These are phyloP conservation scores for Palaemon carinicauda DNA, from an alignment of 1,140 invertebrate species.

Conservation along the genomic window DNA sequence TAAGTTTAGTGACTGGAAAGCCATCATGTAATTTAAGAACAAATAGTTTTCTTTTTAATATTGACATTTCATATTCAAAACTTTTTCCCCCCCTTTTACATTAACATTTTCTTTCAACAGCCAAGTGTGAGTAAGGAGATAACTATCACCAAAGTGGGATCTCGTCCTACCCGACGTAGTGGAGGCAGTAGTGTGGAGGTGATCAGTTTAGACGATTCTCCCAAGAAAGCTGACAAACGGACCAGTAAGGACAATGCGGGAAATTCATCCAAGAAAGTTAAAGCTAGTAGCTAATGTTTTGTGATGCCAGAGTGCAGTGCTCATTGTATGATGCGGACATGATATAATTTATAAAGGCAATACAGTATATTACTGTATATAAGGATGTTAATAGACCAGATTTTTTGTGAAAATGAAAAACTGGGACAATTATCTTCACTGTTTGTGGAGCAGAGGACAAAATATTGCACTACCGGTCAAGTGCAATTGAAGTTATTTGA, in stretches of 20 bases:
- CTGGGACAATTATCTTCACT: not conserved
- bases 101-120: not conserved
- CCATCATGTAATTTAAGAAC: too few species aligned
- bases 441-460: not conserved
- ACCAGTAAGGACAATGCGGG: conserved; percentile 33
- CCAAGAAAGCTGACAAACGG: conserved; percentile 48
- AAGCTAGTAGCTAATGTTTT: conserved; percentile 49
- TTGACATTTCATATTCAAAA: too few species aligned
- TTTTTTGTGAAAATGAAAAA: not conserved
- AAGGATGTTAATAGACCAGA: too few species aligned
- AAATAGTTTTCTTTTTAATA: too few species aligned
- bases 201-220: conserved; percentile 58
- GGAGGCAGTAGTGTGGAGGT: conserved; percentile 57
- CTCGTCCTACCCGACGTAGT: conserved; percentile 45
- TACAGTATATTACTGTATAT: not conserved
- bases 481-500: too few species aligned
- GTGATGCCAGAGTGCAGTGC: not conserved
- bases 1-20: not conserved
- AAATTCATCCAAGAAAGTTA: conserved; percentile 26
- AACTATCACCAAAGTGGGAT: conserved; percentile 55
- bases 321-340: conserved; percentile 11
- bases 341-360: conserved; percentile 14
- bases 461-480: not conserved
- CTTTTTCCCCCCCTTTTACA: not conserved
- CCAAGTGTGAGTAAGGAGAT: conserved; percentile 56